Evolutionary conservation across 2,113 vertebrate genomes (phyloP).

Genomic region (Dasyprocta punctata): DNA sequence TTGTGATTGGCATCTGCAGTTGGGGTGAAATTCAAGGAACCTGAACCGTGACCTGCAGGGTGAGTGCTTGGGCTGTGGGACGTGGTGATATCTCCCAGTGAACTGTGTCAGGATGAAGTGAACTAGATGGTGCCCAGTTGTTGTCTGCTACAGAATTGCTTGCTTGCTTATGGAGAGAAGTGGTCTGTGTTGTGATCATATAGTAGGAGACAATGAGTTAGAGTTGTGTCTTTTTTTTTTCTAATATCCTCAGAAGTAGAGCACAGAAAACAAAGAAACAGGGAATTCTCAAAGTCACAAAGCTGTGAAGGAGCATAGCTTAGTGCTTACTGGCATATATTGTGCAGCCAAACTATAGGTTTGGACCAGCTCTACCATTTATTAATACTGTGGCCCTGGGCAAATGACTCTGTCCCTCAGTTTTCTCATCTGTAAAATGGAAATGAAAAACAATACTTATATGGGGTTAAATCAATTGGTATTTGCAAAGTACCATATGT

Average conservation of each 20-base stretch:
- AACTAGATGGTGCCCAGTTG: not conserved
- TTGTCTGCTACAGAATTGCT: not conserved
- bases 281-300: not conserved
- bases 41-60: too few species aligned
- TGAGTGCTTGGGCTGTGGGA: not conserved
- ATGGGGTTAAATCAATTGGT: not conserved
- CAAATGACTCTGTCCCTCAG: not conserved
- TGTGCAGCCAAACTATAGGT: not conserved
- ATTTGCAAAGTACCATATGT: not conserved
- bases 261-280: not conserved
- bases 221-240: not conserved
- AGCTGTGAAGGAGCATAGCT: not conserved
- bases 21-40: too few species aligned
- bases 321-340: not conserved
- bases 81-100: not conserved
- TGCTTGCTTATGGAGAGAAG: not conserved
- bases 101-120: not conserved
- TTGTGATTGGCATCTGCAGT: too few species aligned
- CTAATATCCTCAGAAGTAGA: not conserved
- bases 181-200: not conserved
- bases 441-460: not conserved
- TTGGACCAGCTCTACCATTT: not conserved
- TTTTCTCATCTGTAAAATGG: slow-evolving; percentile 1
- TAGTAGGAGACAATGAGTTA: not conserved
- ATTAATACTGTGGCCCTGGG: not conserved